Conservation (phyloP, 2,888 invertebrate species). For the Poecilobothrus nobilitatus region DNA sequence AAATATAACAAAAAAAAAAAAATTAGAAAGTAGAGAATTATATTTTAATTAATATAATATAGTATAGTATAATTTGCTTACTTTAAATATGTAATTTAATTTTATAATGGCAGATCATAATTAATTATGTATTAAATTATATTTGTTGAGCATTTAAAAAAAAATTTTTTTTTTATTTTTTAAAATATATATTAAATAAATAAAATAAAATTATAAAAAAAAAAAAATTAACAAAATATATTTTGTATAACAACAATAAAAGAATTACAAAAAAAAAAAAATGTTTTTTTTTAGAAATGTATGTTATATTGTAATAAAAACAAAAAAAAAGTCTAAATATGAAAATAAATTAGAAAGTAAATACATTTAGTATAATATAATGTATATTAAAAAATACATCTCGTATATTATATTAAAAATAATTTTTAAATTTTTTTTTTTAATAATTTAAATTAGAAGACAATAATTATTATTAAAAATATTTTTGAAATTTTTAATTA, state of each 20-base stretch:
- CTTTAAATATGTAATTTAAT: no score
- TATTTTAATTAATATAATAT: background rate
- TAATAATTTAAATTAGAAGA: background rate
- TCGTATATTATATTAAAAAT: background rate
- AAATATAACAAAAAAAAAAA: no score
- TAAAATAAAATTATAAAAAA: background rate
- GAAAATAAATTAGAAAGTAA: no score
- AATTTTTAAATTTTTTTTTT: background rate
- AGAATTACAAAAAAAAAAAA: no score
- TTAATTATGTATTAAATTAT: background rate
- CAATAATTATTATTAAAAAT: no score
- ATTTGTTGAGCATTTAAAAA: constrained; percentile 8
- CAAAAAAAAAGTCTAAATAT: background rate
- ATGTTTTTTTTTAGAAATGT: no score
- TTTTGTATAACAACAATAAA: no score
- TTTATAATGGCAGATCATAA: background rate
- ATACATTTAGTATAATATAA: no score
- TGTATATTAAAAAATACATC: background rate
- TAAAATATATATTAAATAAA: background rate
- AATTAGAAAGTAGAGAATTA: background rate
- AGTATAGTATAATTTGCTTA: background rate
- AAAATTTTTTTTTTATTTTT: background rate
- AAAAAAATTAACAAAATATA: background rate
- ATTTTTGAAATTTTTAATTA: background rate
- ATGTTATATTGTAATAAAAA: no score